Evolutionary conservation across 2,113 vertebrate species (phyloP), one percentile per base, ranked within the genome.

Genomic region (Dicaeum eximium): DNA sequence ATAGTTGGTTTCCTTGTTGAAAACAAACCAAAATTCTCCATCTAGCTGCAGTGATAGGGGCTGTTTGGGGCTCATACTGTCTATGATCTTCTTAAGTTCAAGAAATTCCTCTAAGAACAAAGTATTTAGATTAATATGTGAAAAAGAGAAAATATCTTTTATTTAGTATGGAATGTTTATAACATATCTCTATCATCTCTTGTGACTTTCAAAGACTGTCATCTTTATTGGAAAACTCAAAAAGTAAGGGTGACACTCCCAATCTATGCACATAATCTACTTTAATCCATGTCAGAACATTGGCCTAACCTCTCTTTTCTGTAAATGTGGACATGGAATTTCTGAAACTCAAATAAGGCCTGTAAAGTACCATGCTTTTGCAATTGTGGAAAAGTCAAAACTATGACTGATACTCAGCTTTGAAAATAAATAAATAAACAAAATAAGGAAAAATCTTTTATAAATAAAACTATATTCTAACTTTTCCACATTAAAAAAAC

Each of bases 241-340:
- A 48, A 83, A 50, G 9, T 40, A 80, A 48, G 70, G n/a, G 23
- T 44, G 23, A 40, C 4, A 7, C 75, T 69, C 10, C 4, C 5
- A 56, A 13, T 1, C 0, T 0, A 25, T 21, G 30, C 9, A 67
- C 18, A 75, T 10, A 48, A 60, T 3, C 27, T 42, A 31, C 7
- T 69, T 80, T 62, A 35, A 35, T 65, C 1, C 2, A 11, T 6
- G 7, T 9, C 20, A 37, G 31, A 88, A 40, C 10, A 22, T 1
- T 25, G 21, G 15, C 18, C 27, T 19, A 73, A 57, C 30, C 19
- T 64, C 4, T 25, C 17, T 77, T 75, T 72, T 70, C 42, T 61
- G 20, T 54, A 80, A 71, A 51, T 8, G 7, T 10, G 5, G 31
- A 47, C 27, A 48, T 11, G 15, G 19, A 50, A 38, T 50, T 80